Base-by-base conservation (phyloP, 1,140 invertebrate genomes). In the Diuraphis noxia region DNA sequence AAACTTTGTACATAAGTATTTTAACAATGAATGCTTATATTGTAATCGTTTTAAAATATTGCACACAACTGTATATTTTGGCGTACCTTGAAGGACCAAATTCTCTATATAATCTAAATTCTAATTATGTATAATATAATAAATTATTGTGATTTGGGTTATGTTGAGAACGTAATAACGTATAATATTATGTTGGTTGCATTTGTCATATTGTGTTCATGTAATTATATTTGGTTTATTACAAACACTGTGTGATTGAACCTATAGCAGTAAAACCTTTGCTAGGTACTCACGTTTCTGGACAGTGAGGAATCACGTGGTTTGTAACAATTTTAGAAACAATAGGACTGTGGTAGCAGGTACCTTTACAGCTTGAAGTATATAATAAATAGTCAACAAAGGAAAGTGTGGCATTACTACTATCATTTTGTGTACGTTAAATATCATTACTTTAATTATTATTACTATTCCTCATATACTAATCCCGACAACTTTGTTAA, bases 181-280 rank as follows among this genome's bases (percentile, higher is more conserved):
- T 6, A 25, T n/a, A n/a, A n/a, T n/a, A n/a, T n/a, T n/a, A n/a
- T 30, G 38, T 38, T 41, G 25, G 81, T 82, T 38, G 30, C 25
- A 41, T 82, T 82, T 41, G 40, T 38, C 81, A 82, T 36, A 79
- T 72, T 72, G 34, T 72, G 30, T 13, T 17, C 30, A 6, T 38
- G 23, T 41, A 82, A 82, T 81, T 38, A 30, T 82, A 82, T 82
- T 41, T 82, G 81, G 36, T 82, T 82, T 82, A n/a, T 82, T 82
- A 82, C 38, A 9, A 82, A 25, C 38, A 38, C 23, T 40, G 7
- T 84, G 30, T n/a, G 40, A 43, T 84, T n/a, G 25, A 30, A 84
- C 40, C 79, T 36, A 30, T 84, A 17, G 25, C 36, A 9, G 38
- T 84, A 23, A 23, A 38, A 36, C 77, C 25, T 84, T 30, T 30